Evolutionary conservation across 2,888 invertebrate genomes (phyloP).

Genomic region (Platycheirus rosarum): DNA sequence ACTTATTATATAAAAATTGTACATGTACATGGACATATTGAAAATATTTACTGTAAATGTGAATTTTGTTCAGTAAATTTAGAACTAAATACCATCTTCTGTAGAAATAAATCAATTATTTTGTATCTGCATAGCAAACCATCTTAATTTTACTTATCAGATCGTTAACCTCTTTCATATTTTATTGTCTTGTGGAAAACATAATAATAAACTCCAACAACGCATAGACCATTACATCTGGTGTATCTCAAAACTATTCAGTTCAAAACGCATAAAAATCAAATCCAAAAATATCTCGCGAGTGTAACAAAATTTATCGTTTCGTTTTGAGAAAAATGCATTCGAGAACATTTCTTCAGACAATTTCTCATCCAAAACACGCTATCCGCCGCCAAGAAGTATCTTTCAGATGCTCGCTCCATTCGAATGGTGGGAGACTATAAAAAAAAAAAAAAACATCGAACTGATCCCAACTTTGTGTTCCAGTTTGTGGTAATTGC

Average conservation of each 20-base stretch:
- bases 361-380: conserved; percentile 36
- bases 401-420: neutral
- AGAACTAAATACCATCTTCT: too few relatives aligned
- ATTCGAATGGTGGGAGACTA: conserved; percentile 30
- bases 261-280: conserved; percentile 52
- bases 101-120: too few relatives aligned
- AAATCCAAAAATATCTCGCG: conserved; percentile 43
- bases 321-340: conserved; percentile 52
- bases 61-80: too few relatives aligned
- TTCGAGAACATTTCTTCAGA: conserved; percentile 26
- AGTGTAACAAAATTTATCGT: conserved; percentile 61
- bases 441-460: conserved; percentile 42
- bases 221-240: conserved; percentile 48
- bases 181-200: conserved; percentile 41
- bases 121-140: too few relatives aligned
- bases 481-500: conserved; percentile 65
- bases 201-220: conserved; percentile 39
- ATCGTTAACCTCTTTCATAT: neutral
- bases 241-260: conserved; percentile 39
- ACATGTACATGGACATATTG: too few relatives aligned
- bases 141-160: neutral
- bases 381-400: neutral
- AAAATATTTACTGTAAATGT: too few relatives aligned
- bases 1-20: too few relatives aligned
- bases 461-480: conserved; percentile 27